Evolutionary conservation across 1,140 invertebrate genomes (phyloP), one percentile per base, ranked within the genome.

Genomic region (Diabrotica undecimpunctata): DNA sequence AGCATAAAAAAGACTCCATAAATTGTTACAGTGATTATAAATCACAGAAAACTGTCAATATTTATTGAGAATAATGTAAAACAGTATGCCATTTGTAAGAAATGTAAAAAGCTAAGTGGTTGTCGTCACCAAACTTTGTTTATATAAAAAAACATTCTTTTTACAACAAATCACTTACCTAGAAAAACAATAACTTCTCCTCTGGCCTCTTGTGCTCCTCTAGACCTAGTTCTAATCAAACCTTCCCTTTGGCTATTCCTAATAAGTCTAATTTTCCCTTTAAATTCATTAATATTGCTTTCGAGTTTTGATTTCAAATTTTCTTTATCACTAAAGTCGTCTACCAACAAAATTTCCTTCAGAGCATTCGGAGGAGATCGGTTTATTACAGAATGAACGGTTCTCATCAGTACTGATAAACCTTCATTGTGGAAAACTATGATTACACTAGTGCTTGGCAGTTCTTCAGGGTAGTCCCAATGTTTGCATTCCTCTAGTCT

Each of bases 391-490:
- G 92, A 93, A 78, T 99, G 96, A 0, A 99, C 95, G n/a, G 97
- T 99, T 68, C 97, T 82, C 82, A 99, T 84, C 10, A 99, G 82
- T 3, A 96, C 95, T 0, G 94, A 93, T 85, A 92, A 98, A 3
- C 96, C 97, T 81, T 99, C 96, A 79, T 99, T 99, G 77, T 99
- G 97, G 79, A 99, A 99, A 9, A 99, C 97, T 66, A 99, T 90
- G 67, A 99, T 96, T 0, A 99, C 95, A 77, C 92, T 95, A 5
- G 96, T 94, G 58, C 84, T 88, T 0, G 97, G 96, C 69, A 99
- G 82, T 65, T 91, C 82, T 71, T 87, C 84, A 6, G 96, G 93
- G 81, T 99, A 99, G 74, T 97, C 86, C 97, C 97, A 99, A 77
- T 95, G 91, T 78, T 94, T 94, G 80, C 97, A 99, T 79, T 98